Evolutionary conservation across 2,113 vertebrate species (phyloP), one percentile per base, ranked within the genome.

Genomic region (Pedionomus torquatus): DNA sequence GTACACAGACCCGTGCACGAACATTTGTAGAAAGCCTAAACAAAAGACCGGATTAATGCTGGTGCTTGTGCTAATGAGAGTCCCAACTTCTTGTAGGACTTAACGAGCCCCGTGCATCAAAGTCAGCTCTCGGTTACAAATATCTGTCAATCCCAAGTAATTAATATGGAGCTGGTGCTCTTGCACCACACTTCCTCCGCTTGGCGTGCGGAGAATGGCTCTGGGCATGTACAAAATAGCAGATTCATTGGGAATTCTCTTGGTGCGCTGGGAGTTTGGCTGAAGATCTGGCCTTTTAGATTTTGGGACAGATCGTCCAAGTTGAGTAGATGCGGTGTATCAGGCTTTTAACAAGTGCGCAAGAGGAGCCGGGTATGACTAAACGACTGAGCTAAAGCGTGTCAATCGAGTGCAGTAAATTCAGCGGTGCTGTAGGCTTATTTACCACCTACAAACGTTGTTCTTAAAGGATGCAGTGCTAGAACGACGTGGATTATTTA

Each of bases 11-110:
- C 21, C 9, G 24, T 85, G 95, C 84, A 79, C 30, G 23, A 91
- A 28, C 39, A 4, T 78, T 81, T 83, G 87, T 87, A 48, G 55
- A 33, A 57, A 96, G 93, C 74, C 30, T 93, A 86, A 94, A 90
- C 91, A 84, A 84, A 90, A 87, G 81, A 1, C 75, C 89, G 94
- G 79, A 4, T 70, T 70, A 44, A 15, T 16, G 52, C 83, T 11
- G 21, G 3, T 41, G 68, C 80, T 60, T 12, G 35, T 86, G 83
- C 86, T 79, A 2, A 44, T 1, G 72, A 51, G 65, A 65, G 76
- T 16, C 87, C 70, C 65, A 1, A 3, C 44, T 25, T 66, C 30
- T n/a, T 3, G 39, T 4, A 26, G 58, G n/a, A 48, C 17, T 61
- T 26, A 4, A 49, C 23, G 8, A 75, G 46, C 55, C 41, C 43